A percentile compares a stretch with the other conserved stretches of the same genome.
phyloP scores from a whole-genome alignment of 1,140 invertebrate genomes.

The Calephelis nemesis region DNA sequence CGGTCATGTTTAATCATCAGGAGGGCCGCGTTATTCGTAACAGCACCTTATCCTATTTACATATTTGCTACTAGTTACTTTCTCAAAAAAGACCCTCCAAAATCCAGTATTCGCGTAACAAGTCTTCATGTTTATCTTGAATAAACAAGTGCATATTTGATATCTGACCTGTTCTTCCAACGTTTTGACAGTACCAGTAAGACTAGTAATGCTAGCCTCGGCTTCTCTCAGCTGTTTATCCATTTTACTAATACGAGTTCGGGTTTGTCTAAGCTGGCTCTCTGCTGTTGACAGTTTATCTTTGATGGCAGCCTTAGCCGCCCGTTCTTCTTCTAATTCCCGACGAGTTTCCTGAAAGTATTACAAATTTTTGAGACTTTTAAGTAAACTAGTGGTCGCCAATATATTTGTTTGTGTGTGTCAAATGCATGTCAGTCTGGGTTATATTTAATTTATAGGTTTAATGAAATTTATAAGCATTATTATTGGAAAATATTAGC shows the following conservation, averaged over 20 bases:
- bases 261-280: constrained; percentile 49
- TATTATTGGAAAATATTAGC: no score
- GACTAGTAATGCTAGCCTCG: constrained; percentile 61
- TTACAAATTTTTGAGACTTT: not conserved
- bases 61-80: no score
- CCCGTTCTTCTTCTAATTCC: constrained; percentile 59
- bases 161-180: constrained; percentile 61
- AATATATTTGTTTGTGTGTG: no score
- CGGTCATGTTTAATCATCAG: no score
- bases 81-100: no score
- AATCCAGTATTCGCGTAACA: no score
- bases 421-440: not conserved
- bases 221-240: constrained; percentile 64
- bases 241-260: constrained; percentile 59
- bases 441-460: no score
- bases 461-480: no score
- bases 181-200: constrained; percentile 63
- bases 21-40: no score
- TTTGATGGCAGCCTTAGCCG: constrained; percentile 42
- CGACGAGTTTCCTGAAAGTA: constrained; percentile 41
- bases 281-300: constrained; percentile 60
- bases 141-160: no score
- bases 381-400: not conserved
- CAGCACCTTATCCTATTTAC: no score
- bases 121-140: no score